Conservation (phyloP, 2,888 invertebrate species). For the Acanthococcus lagerstroemiae region DNA sequence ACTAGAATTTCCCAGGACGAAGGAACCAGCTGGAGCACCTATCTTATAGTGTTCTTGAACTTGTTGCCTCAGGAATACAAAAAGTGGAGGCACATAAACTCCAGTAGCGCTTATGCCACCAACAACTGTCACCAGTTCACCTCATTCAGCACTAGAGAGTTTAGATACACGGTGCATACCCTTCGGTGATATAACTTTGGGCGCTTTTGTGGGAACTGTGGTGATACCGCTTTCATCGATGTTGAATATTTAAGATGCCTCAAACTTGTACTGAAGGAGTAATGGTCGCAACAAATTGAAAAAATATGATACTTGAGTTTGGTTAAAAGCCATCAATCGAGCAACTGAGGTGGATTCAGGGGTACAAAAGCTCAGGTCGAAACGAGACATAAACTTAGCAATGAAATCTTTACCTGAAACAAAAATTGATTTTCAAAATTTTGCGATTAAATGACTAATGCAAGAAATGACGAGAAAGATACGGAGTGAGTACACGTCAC, state of each 20-base stretch:
- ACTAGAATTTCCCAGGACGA: slow-evolving; percentile 32
- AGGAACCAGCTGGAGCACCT: slow-evolving; percentile 26
- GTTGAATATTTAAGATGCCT: slow-evolving; percentile 1
- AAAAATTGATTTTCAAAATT: too few relatives aligned
- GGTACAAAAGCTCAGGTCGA: neutral
- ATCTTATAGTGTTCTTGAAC: slow-evolving; percentile 12
- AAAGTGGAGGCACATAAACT: slow-evolving; percentile 32
- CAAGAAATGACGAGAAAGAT: too few relatives aligned
- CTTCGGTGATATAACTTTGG: slow-evolving; percentile 12
- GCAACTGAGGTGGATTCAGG: slow-evolving; percentile 1
- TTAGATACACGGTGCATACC: slow-evolving; percentile 33
- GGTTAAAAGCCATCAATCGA: slow-evolving; percentile 3
- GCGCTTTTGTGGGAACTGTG: slow-evolving; percentile 12
- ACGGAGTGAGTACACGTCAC: too few relatives aligned
- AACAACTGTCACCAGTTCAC: slow-evolving; percentile 31
- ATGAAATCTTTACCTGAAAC: neutral
- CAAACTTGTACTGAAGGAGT: neutral
- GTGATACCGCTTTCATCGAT: slow-evolving; percentile 12
- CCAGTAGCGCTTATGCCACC: slow-evolving; percentile 30
- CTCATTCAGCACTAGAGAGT: slow-evolving; percentile 32
- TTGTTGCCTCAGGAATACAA: slow-evolving; percentile 30
- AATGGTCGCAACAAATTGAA: neutral
- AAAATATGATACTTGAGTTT: neutral
- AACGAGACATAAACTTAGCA: neutral
- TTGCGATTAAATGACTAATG: too few relatives aligned